Conservation (phyloP, 2,797 vertebrate species). For the Crocidura indochinensis region DNA sequence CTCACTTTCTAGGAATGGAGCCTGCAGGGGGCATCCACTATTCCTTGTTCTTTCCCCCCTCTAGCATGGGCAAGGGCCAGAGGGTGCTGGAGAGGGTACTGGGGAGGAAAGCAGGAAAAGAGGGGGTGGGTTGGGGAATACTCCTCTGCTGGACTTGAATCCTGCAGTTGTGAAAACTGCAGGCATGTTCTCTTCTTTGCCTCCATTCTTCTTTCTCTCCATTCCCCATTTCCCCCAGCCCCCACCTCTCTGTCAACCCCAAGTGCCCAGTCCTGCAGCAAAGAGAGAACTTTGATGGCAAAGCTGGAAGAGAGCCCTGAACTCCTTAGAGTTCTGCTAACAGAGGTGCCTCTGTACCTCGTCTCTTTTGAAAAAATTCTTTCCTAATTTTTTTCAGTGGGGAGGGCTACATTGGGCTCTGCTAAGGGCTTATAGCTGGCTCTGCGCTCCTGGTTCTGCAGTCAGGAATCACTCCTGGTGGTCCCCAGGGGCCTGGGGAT, state of each 20-base stretch:
- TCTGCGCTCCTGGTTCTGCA: too few relatives aligned
- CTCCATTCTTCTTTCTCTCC: background rate
- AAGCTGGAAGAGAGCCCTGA: too few relatives aligned
- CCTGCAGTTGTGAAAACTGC: background rate
- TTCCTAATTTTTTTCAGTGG: background rate
- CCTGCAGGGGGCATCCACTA: slow-evolving; percentile 57
- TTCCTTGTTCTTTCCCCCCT: slow-evolving; percentile 35
- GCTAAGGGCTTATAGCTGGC: too few relatives aligned
- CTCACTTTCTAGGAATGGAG: slow-evolving; percentile 82
- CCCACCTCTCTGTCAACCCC: too few relatives aligned
- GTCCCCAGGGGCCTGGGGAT: too few relatives aligned
- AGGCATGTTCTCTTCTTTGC: background rate
- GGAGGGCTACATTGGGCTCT: too few relatives aligned
- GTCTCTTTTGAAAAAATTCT: background rate
- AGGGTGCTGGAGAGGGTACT: background rate
- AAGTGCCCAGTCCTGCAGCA: background rate
- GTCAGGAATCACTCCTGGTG: too few relatives aligned
- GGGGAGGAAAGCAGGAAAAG: background rate
- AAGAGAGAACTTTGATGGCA: too few relatives aligned
- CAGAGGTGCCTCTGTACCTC: too few relatives aligned
- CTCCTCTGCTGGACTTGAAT: background rate
- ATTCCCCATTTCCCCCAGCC: too few relatives aligned
- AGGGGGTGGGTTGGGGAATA: background rate
- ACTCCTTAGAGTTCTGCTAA: too few relatives aligned
- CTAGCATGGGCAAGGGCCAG: background rate